Conservation (phyloP, 2,888 invertebrate genomes). For the Aelia acuminata region DNA sequence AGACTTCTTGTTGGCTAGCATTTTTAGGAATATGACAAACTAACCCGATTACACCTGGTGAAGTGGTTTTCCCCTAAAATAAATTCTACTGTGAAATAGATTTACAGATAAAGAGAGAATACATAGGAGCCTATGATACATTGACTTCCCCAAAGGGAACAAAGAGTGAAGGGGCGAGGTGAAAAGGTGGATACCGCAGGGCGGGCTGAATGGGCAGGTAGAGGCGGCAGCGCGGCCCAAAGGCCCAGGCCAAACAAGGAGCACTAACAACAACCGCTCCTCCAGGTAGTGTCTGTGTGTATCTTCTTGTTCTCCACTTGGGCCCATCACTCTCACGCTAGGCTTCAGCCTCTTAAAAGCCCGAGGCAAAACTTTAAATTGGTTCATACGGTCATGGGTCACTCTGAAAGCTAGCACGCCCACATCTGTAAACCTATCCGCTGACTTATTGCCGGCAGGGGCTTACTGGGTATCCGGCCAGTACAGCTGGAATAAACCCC, state of each 20-base stretch:
- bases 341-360: constrained; percentile 42
- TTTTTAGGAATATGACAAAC: not conserved
- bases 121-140: not conserved
- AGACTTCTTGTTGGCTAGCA: too few species aligned
- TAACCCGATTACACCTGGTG: not conserved
- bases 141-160: constrained; percentile 10
- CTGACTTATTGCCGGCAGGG: constrained; percentile 11
- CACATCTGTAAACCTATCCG: not conserved
- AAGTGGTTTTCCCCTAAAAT: not conserved
- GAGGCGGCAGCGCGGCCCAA: not conserved
- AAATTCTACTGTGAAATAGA: not conserved
- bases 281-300: not conserved
- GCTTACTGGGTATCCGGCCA: not conserved
- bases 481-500: not conserved
- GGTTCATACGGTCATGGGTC: constrained; percentile 15
- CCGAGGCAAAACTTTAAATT: not conserved
- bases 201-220: constrained; percentile 38
- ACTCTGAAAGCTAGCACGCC: not conserved
- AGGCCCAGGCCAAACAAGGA: constrained; percentile 34
- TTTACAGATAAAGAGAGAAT: not conserved
- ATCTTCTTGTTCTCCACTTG: constrained; percentile 17
- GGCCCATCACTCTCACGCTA: constrained; percentile 25
- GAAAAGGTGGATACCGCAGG: constrained; percentile 2
- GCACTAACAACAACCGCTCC: not conserved
- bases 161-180: not conserved